Conservation (phyloP, 2,888 invertebrate genomes). For the Cylindroiulus punctatus region DNA sequence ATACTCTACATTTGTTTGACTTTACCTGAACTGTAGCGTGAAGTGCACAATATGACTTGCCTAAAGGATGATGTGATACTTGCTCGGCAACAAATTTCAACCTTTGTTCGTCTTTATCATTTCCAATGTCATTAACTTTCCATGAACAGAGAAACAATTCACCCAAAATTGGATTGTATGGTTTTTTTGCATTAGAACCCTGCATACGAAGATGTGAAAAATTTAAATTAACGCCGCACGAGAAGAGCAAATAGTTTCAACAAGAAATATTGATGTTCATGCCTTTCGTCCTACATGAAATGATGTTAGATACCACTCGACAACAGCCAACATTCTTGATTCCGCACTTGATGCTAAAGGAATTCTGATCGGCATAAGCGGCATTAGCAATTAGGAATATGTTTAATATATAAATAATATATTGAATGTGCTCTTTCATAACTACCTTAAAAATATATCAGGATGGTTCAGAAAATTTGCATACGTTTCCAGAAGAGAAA, state of each 20-base stretch:
- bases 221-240: too few species aligned
- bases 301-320: slow-evolving; percentile 97
- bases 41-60: slow-evolving; percentile 69
- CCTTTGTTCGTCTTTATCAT: too few species aligned
- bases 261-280: too few species aligned
- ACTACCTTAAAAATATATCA: slow-evolving; percentile 92
- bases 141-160: slow-evolving; percentile 83
- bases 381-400: too few species aligned
- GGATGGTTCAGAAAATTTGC: slow-evolving; percentile 99
- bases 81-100: slow-evolving; percentile 96
- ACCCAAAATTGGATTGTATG: slow-evolving; percentile 97
- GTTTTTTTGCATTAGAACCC: slow-evolving; percentile 97
- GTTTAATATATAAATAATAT: too few species aligned
- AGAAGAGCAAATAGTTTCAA: too few species aligned
- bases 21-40: neutral
- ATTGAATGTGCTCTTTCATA: too few species aligned
- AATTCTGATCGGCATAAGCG: too few species aligned
- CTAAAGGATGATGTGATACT: slow-evolving; percentile 98
- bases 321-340: slow-evolving; percentile 94
- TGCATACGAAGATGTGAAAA: too few species aligned
- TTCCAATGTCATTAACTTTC: slow-evolving; percentile 61
- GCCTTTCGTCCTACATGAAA: slow-evolving; percentile 99
- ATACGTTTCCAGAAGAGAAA: slow-evolving; percentile 99
- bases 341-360: too few species aligned
- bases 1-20: too few species aligned